Base-by-base conservation (phyloP, 1,140 invertebrate genomes). In the Planococcus citri region DNA sequence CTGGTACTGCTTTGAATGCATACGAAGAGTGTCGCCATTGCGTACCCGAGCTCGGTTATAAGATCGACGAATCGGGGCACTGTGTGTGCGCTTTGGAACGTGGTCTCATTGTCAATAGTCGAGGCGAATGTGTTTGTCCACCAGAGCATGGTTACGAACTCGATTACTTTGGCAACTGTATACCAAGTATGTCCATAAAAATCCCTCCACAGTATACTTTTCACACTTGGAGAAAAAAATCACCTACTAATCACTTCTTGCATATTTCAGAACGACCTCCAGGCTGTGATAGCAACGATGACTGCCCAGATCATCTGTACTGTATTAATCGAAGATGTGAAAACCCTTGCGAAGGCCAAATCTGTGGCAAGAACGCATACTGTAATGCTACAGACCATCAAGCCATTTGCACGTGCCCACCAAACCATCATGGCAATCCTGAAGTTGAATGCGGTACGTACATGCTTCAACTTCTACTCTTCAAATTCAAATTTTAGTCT, bases 311-410 rank as follows among this genome's bases (percentile, higher is more conserved):
- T 70, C 83, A 90, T 71, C 84, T 83, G 72, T 87, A 84, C 74
- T 95, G 92, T 75, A 85, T 88, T 27, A 87, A 84, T 14, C 83
- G 84, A 72, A 86, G 83, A 9, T 94, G 91, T 73, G 83, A 87
- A 51, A 85, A 90, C 77, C 88, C 91, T 12, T 95, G 92, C 75
- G 79, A 82, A 51, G 78, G 79, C 1, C 83, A 86, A 73, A 81
- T 81, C 0, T 94, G 92, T 74, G 90, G 88, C 9, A 79, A 84
- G 0, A 86, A 90, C 76, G 89, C 91, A 0, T 82, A 87, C 41
- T 95, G 92, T 75, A 88, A 88, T 73, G 86, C 87, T 0, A 84
- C 85, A 2, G 86, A 87, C 72, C 92, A 95, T 77, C 82, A 84
- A 72, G 89, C 88, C 17, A 78, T 86, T 21, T 95, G 93, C 76